Evolutionary conservation across 2,888 invertebrate genomes (phyloP).

Genomic region (Latrodectus hesperus): DNA sequence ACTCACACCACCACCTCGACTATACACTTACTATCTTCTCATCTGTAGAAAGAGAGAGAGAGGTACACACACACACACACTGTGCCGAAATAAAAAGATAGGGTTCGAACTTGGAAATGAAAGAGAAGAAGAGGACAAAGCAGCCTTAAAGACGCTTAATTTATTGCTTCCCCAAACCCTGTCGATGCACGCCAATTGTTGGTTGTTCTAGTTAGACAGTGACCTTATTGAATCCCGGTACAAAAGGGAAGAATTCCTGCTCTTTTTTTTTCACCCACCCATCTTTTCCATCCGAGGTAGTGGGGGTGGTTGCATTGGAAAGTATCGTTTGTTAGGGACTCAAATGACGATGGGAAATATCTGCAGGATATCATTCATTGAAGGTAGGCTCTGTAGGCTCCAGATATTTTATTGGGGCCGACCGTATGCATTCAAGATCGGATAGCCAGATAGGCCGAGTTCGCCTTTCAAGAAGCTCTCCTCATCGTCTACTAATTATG

Average conservation of each 20-base stretch:
- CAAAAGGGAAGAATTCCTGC: conserved; percentile 45
- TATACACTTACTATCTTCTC: conserved; percentile 58
- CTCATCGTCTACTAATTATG: neutral
- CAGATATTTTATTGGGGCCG: conserved; percentile 54
- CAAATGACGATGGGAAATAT: conserved; percentile 66
- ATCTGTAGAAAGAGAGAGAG: conserved; percentile 52
- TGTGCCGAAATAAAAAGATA: conserved; percentile 63
- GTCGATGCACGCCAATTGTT: conserved; percentile 69
- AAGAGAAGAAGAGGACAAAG: conserved; percentile 44
- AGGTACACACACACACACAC: neutral
- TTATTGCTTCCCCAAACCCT: conserved; percentile 49
- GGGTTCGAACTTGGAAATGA: conserved; percentile 32
- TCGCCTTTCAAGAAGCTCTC: too few relatives aligned
- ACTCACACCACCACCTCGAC: neutral
- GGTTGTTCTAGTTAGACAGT: conserved; percentile 69
- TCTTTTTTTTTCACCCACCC: conserved; percentile 11
- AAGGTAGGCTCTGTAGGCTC: conserved; percentile 41
- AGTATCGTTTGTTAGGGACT: conserved; percentile 60
- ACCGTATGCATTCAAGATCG: conserved; percentile 60
- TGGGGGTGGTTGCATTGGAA: conserved; percentile 11
- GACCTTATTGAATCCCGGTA: conserved; percentile 67
- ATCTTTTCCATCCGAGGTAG: neutral
- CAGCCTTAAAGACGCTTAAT: conserved; percentile 68
- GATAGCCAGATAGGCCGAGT: neutral
- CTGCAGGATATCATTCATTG: conserved; percentile 64